These are phyloP conservation scores for Tetragonula carbonaria DNA, from an alignment of 2,888 invertebrate genomes.

Conservation along the genomic window DNA sequence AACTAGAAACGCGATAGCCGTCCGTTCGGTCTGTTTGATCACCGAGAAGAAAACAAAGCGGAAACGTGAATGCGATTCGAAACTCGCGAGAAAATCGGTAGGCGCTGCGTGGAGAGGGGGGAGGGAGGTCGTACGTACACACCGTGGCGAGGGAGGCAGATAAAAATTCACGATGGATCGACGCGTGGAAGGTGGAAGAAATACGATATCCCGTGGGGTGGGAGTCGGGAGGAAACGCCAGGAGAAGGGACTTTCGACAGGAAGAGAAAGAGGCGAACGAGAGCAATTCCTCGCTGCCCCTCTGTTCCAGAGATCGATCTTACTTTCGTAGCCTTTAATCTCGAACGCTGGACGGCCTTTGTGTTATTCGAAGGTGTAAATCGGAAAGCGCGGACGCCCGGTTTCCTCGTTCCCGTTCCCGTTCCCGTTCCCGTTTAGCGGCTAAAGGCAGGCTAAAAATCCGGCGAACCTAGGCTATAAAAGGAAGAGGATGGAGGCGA, in stretches of 20 bases:
- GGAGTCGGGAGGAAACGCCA: too few relatives aligned
- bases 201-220: constrained; percentile 18
- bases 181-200: constrained; percentile 34
- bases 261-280: background rate
- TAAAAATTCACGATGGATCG: constrained; percentile 46
- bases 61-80: background rate
- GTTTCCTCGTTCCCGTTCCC: too few relatives aligned
- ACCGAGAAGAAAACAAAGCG: constrained; percentile 13
- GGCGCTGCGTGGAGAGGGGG: too few relatives aligned
- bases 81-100: background rate
- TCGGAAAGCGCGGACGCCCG: background rate
- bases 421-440: too few relatives aligned
- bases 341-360: background rate
- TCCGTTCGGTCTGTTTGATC: background rate
- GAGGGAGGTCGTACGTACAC: background rate
- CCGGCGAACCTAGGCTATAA: too few relatives aligned
- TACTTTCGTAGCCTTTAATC: constrained; percentile 34
- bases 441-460: background rate
- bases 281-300: constrained; percentile 11
- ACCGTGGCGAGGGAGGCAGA: constrained; percentile 9
- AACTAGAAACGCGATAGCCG: constrained; percentile 41
- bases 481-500: background rate
- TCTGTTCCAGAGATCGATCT: constrained; percentile 21
- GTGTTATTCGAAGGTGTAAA: constrained; percentile 20
- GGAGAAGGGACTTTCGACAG: background rate